Conservation (phyloP, 1,140 invertebrate genomes). For the Drosophila erecta region DNA sequence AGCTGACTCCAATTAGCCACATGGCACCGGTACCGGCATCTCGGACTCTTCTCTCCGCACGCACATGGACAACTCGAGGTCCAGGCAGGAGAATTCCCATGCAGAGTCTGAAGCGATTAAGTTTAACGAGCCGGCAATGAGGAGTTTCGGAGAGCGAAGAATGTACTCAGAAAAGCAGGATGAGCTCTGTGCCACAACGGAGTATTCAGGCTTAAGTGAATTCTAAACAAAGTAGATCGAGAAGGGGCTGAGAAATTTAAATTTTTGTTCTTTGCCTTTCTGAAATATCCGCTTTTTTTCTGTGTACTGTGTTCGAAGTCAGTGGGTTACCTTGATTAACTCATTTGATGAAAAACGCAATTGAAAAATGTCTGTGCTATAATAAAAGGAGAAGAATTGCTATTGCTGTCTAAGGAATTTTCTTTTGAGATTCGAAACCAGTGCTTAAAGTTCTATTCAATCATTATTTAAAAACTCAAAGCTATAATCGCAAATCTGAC, state of each 20-base stretch:
- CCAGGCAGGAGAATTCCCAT: slow-evolving; percentile 28
- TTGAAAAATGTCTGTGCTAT: neutral
- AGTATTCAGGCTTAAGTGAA: too few species aligned
- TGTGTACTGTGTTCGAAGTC: neutral
- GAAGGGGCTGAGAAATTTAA: too few species aligned
- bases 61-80: slow-evolving; percentile 16
- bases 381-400: neutral
- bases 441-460: too few species aligned
- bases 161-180: neutral
- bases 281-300: too few species aligned
- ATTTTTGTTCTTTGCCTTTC: too few species aligned
- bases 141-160: slow-evolving; percentile 10
- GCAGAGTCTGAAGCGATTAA: slow-evolving; percentile 51
- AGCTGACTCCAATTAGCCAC: slow-evolving; percentile 81
- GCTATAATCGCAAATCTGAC: too few species aligned
- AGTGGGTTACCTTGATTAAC: too few species aligned
- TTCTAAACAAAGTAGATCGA: too few species aligned
- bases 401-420: neutral
- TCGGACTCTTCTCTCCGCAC: slow-evolving; percentile 1
- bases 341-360: too few species aligned
- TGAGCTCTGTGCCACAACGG: too few species aligned
- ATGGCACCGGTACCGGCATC: slow-evolving; percentile 38
- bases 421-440: too few species aligned
- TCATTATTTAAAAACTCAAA: too few species aligned
- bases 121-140: slow-evolving; percentile 46